phyloP scores from a whole-genome alignment of 2,888 invertebrate species.

The Leucoma salicis region DNA sequence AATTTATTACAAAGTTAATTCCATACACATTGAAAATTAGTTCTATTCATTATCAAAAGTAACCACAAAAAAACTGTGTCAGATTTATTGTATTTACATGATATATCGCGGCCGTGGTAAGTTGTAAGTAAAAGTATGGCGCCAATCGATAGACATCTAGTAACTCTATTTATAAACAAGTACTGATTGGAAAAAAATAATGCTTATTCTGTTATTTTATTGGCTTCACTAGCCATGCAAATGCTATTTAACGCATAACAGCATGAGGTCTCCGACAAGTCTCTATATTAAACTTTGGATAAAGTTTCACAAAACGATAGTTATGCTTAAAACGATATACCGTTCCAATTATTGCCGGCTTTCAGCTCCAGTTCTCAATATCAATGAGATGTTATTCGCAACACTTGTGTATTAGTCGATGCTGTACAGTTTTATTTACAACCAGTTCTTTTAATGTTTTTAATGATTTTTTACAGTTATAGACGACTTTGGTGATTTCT shows the following conservation, averaged over 20 bases:
- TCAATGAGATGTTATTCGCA: slow-evolving; percentile 45
- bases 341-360: slow-evolving; percentile 46
- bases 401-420: slow-evolving; percentile 36
- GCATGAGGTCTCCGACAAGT: slow-evolving; percentile 54
- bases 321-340: slow-evolving; percentile 33
- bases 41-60: too few relatives aligned
- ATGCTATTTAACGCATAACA: slow-evolving; percentile 58
- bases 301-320: slow-evolving; percentile 50
- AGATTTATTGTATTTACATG: slow-evolving; percentile 49
- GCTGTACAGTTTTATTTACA: slow-evolving; percentile 29
- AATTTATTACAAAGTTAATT: too few relatives aligned
- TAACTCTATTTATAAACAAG: slow-evolving; percentile 60
- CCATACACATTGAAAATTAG: too few relatives aligned
- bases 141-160: slow-evolving; percentile 58
- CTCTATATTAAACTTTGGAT: slow-evolving; percentile 56
- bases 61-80: slow-evolving; percentile 37
- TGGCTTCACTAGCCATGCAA: slow-evolving; percentile 58
- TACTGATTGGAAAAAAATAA: slow-evolving; percentile 51
- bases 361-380: slow-evolving; percentile 46
- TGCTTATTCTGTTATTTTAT: slow-evolving; percentile 37
- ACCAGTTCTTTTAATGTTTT: slow-evolving; percentile 58
- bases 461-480: slow-evolving; percentile 52
- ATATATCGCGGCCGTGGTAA: slow-evolving; percentile 60
- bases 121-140: slow-evolving; percentile 72
- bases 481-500: too few relatives aligned